Evolutionary conservation across 30 jellyfish, hydroid and myxozoan genomes (phyloP), one percentile per base, ranked within the genome.

Genomic region (Sanderia malayensis): DNA sequence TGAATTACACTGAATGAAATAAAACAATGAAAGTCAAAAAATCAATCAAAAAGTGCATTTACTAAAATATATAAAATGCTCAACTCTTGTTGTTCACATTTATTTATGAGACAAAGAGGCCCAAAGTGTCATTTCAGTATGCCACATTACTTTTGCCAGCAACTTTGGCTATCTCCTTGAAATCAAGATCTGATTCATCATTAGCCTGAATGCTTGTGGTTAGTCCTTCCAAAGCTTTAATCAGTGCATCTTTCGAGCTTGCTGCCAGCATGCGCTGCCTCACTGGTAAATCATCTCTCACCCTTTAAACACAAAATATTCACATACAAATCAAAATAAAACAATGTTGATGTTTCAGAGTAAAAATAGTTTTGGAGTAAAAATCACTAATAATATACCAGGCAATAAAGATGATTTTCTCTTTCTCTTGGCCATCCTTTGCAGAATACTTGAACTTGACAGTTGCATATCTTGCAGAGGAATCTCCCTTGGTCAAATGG

Each of bases 141-240:
- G 2, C 64, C 8, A 19, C 64, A 15, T 49, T 7, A 18, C 64
- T 24, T 19, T 49, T 49, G 64, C 64, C 18, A 2, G 18, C 64
- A 49, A 4, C 24, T 18, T 18, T 49, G 11, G 64, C 64, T 4
- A 3, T 18, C 18, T 49, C 64, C 8, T 4, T 4, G 64, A 4
- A 49, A 49, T 49, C 64, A 49, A 66, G 66, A 41, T 66, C 79
- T 19, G 25, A 44, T 28, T 66, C 79, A 20, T 66, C 79, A n/a
- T 49, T 30, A 31, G 79, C 79, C 37, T 66, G 79, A 18, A 66
- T 17, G 8, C 21, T 3, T 22, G 32, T 19, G 0, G 15, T 29
- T 3, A 66, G 18, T 17, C 79, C 79, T 7, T 37, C 53, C 7
- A 66, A 25, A 19, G 31, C 44, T 63, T 66, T 66, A n/a, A 8